Conservation (phyloP, 2,888 invertebrate genomes). For the Balanococcus diminutus region DNA sequence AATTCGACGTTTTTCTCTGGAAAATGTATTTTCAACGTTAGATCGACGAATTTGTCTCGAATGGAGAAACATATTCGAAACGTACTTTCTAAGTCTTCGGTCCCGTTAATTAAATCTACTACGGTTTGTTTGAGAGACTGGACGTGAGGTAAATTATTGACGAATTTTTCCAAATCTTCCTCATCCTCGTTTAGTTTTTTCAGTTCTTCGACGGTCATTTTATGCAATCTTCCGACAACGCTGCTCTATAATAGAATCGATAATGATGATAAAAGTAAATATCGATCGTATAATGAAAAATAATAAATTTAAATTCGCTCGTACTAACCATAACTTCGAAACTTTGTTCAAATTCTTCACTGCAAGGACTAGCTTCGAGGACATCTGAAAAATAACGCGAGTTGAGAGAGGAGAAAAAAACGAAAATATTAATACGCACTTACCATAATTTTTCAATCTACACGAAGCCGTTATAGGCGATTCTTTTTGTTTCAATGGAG, state of each 20-base stretch:
- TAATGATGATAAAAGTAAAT: conserved; percentile 60
- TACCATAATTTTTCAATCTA: conserved; percentile 23
- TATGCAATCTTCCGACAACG: conserved; percentile 65
- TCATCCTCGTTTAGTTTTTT: conserved; percentile 72
- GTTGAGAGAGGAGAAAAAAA: not conserved
- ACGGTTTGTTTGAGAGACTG: conserved; percentile 68
- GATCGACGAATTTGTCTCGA: not conserved
- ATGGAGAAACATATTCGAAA: not conserved
- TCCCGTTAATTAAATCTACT: conserved; percentile 74
- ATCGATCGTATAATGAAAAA: conserved; percentile 41
- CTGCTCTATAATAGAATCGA: conserved; percentile 57
- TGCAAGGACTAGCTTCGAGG: not conserved
- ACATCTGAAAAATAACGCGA: conserved; percentile 31
- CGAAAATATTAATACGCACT: not conserved
- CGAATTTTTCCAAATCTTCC: conserved; percentile 75
- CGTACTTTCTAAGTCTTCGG: conserved; percentile 72
- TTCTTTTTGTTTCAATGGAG: conserved; percentile 60
- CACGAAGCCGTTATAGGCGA: conserved; percentile 16
- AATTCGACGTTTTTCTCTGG: conserved; percentile 73
- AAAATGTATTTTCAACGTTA: conserved; percentile 58
- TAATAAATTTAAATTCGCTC: conserved; percentile 9
- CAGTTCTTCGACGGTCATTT: conserved; percentile 69
- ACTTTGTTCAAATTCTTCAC: conserved; percentile 49
- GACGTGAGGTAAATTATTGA: conserved; percentile 72
- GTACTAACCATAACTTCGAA: conserved; percentile 51